Evolutionary conservation across 2,797 vertebrate genomes (phyloP).

Genomic region (Nothura maculosa): DNA sequence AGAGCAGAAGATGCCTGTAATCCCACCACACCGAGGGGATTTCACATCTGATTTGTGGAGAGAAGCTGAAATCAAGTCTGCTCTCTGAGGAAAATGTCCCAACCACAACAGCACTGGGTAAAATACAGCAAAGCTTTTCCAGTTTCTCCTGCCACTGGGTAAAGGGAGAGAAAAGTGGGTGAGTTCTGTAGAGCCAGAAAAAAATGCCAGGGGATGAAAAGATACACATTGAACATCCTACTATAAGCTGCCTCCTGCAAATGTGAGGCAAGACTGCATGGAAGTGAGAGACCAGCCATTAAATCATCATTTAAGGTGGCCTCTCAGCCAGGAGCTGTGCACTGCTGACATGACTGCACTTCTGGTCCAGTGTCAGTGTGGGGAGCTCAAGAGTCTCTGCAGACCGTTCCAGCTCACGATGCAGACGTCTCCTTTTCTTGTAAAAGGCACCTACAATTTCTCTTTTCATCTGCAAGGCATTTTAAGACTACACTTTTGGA

Average conservation of each 20-base stretch:
- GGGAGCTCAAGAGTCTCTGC: neutral
- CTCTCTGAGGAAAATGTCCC: neutral
- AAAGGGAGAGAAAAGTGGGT: neutral
- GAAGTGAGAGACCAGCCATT: neutral
- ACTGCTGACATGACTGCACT: rapidly evolving
- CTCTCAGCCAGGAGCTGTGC: neutral
- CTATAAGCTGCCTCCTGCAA: neutral
- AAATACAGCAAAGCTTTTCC: neutral
- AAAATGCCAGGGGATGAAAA: neutral
- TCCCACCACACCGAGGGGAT: rapidly evolving
- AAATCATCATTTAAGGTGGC: neutral
- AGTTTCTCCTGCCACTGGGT: rapidly evolving
- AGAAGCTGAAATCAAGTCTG: neutral
- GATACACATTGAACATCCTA: neutral
- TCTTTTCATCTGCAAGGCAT: neutral
- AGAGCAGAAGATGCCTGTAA: neutral
- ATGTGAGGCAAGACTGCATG: rapidly evolving
- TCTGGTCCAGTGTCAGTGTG: rapidly evolving
- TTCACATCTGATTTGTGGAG: neutral
- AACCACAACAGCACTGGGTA: neutral
- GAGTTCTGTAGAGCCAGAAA: neutral
- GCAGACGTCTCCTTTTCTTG: neutral
- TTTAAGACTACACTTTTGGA: neutral
- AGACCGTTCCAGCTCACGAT: rapidly evolving
- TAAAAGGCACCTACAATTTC: rapidly evolving